Conservation (phyloP, 2,113 vertebrate species). For the Origma solitaria region DNA sequence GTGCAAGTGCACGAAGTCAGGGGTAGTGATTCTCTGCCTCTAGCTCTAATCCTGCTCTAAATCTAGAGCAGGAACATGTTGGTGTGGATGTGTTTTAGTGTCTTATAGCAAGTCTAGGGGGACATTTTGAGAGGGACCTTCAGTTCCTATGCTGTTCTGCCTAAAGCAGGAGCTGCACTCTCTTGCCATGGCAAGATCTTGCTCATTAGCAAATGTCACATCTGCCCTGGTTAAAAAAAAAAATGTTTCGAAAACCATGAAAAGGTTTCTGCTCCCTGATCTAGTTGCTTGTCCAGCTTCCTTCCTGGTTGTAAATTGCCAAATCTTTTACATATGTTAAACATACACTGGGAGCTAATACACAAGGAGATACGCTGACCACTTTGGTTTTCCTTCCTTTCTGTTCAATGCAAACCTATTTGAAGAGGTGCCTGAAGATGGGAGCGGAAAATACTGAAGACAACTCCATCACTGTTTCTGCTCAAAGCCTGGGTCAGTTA, state of each 20-base stretch:
- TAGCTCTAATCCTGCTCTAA: neutral
- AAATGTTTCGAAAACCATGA: neutral
- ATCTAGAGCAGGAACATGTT: neutral
- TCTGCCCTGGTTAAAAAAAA: neutral
- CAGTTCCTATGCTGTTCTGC: neutral
- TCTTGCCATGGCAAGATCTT: neutral
- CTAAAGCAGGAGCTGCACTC: neutral
- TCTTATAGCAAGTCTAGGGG: neutral
- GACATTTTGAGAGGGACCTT: neutral
- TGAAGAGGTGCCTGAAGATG: neutral
- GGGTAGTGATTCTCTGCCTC: neutral
- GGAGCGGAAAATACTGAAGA: neutral
- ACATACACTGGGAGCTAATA: neutral
- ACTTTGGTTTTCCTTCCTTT: neutral
- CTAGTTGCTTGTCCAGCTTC: neutral
- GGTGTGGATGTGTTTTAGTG: neutral
- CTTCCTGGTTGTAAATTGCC: neutral
- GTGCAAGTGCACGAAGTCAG: neutral
- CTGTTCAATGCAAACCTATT: neutral
- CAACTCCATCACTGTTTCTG: neutral
- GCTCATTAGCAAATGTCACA: neutral
- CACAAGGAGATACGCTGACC: neutral
- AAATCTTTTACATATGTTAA: neutral
- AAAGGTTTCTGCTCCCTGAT: neutral
- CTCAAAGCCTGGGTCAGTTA: fast-evolving